phyloP scores from a whole-genome alignment of 2,888 invertebrate species.

The Stenurella melanura region DNA sequence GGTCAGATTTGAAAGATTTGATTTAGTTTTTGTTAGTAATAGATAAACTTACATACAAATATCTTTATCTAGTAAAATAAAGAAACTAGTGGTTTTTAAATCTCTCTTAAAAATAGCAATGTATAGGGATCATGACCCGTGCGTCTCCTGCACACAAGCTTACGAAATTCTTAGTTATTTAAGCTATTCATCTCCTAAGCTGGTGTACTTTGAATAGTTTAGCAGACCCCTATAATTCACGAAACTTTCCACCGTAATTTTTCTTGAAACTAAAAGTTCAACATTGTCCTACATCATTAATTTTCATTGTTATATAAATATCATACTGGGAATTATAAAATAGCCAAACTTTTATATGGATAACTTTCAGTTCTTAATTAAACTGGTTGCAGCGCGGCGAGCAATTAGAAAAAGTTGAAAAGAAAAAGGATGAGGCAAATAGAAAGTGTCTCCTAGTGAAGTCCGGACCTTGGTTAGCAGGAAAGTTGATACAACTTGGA shows the following conservation, averaged over 20 bases:
- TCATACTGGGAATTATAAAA: slow-evolving; percentile 17
- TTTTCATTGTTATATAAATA: neutral
- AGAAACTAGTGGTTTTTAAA: too few relatives aligned
- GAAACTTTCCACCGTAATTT: neutral
- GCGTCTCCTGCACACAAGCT: too few relatives aligned
- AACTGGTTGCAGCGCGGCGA: slow-evolving; percentile 8
- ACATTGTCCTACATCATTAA: neutral
- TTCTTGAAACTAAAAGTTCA: neutral
- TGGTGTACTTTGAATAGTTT: neutral
- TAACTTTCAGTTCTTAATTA: slow-evolving; percentile 18
- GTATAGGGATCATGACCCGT: too few relatives aligned
- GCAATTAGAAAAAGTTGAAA: slow-evolving; percentile 24
- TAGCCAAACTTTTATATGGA: slow-evolving; percentile 10
- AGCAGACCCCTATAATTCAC: neutral
- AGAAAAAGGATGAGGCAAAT: slow-evolving; percentile 29
- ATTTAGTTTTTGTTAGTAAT: too few relatives aligned
- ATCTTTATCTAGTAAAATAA: too few relatives aligned
- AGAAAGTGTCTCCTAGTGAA: slow-evolving; percentile 35
- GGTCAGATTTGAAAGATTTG: too few relatives aligned
- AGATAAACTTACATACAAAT: too few relatives aligned
- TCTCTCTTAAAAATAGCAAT: too few relatives aligned
- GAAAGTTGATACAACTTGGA: slow-evolving; percentile 41
- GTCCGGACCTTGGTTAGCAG: slow-evolving; percentile 35
- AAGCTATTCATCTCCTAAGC: neutral
- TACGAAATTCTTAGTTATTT: neutral